phyloP scores from a whole-genome alignment of 2,888 invertebrate genomes.

The Bombylius major region DNA sequence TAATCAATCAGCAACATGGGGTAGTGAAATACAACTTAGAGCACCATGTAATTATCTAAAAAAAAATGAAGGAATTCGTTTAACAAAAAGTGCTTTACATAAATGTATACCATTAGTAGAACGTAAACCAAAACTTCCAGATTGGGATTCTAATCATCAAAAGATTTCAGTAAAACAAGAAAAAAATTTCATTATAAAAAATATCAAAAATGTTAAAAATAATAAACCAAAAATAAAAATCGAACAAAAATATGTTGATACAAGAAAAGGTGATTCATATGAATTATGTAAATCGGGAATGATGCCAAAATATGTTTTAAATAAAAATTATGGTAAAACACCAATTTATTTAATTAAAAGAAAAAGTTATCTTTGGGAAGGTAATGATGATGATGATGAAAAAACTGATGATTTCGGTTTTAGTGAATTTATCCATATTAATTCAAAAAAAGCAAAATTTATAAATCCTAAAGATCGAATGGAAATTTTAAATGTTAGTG shows the following conservation, averaged over 20 bases:
- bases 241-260: conserved; percentile 47
- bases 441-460: neutral
- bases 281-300: conserved; percentile 51
- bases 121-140: conserved; percentile 8
- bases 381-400: neutral
- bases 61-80: conserved; percentile 44
- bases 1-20: conserved; percentile 37
- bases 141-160: neutral
- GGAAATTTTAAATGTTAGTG: neutral
- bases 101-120: conserved; percentile 27
- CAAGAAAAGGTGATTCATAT: conserved; percentile 48
- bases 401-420: neutral
- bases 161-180: neutral
- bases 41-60: conserved; percentile 49
- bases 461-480: neutral
- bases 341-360: conserved; percentile 51
- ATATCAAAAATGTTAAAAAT: conserved; percentile 46
- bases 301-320: conserved; percentile 49
- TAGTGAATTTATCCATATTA: neutral
- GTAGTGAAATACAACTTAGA: conserved; percentile 43
- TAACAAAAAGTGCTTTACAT: conserved; percentile 26
- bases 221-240: conserved; percentile 40
- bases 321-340: conserved; percentile 55
- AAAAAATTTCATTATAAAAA: conserved; percentile 44
- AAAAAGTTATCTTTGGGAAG: conserved; percentile 34